phyloP scores from a whole-genome alignment of 2,797 vertebrate species.

The Semaprochilodus insignis region DNA sequence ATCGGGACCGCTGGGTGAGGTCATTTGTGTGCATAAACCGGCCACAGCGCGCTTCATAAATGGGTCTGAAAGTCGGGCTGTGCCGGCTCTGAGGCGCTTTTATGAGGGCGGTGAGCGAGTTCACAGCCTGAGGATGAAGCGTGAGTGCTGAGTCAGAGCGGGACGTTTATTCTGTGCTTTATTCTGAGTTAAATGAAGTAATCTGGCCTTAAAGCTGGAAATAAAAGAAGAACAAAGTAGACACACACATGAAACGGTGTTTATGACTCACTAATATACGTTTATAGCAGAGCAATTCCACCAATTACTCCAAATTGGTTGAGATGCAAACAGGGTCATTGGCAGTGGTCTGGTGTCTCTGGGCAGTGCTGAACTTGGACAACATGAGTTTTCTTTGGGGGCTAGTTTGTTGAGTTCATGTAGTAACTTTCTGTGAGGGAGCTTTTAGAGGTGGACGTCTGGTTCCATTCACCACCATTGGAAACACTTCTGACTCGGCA shows the following conservation, averaged over 20 bases:
- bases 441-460: too few species aligned
- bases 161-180: not conserved
- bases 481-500: too few species aligned
- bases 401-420: too few species aligned
- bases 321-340: too few species aligned
- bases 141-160: slow-evolving; percentile 39
- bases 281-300: too few species aligned
- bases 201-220: not conserved
- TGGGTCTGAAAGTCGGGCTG: slow-evolving; percentile 61
- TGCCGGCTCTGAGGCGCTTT: slow-evolving; percentile 62
- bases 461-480: too few species aligned
- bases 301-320: too few species aligned
- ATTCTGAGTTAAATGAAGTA: not conserved
- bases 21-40: slow-evolving; percentile 68
- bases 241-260: not conserved
- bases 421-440: too few species aligned
- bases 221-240: not conserved
- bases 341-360: too few species aligned
- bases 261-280: too few species aligned
- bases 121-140: slow-evolving; percentile 63
- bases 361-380: too few species aligned
- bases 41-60: slow-evolving; percentile 60
- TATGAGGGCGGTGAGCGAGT: slow-evolving; percentile 53
- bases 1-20: slow-evolving; percentile 66
- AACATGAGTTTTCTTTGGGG: too few species aligned